phyloP scores from a whole-genome alignment of 2,888 invertebrate genomes.

The Scaptomyza tumidula region DNA sequence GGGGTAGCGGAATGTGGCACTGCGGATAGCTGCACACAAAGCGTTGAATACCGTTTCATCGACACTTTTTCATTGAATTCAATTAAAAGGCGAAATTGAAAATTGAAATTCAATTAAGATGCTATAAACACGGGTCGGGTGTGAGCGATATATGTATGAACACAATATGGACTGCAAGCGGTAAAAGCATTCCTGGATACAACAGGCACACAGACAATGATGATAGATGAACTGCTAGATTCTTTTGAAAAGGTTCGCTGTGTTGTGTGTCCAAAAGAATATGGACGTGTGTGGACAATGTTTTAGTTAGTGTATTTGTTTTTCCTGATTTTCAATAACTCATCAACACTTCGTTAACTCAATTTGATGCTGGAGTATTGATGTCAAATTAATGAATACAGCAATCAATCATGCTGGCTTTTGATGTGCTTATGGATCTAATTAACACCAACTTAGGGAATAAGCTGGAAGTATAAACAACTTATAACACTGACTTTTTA shows the following conservation, averaged over 20 bases:
- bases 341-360: slow-evolving; percentile 56
- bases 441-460: slow-evolving; percentile 31
- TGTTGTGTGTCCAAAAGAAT: slow-evolving; percentile 2
- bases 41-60: slow-evolving; percentile 73
- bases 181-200: slow-evolving; percentile 50
- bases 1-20: not conserved
- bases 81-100: slow-evolving; percentile 80
- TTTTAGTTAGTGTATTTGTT: slow-evolving; percentile 15
- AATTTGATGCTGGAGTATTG: slow-evolving; percentile 48
- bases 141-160: slow-evolving; percentile 10
- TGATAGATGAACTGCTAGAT: slow-evolving; percentile 44
- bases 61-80: slow-evolving; percentile 81
- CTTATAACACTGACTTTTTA: not conserved
- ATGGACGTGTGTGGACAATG: slow-evolving; percentile 20
- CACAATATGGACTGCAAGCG: slow-evolving; percentile 20
- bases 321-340: slow-evolving; percentile 44
- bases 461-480: not conserved
- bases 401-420: slow-evolving; percentile 59
- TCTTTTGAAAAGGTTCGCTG: not conserved
- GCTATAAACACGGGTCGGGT: slow-evolving; percentile 69
- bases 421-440: slow-evolving; percentile 23
- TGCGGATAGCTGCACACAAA: slow-evolving; percentile 42
- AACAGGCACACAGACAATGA: slow-evolving; percentile 30
- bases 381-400: slow-evolving; percentile 58
- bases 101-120: slow-evolving; percentile 81